These are phyloP conservation scores for Diplosoma virens DNA, from an alignment of 23 tunicate genomes.

Conservation along the genomic window DNA sequence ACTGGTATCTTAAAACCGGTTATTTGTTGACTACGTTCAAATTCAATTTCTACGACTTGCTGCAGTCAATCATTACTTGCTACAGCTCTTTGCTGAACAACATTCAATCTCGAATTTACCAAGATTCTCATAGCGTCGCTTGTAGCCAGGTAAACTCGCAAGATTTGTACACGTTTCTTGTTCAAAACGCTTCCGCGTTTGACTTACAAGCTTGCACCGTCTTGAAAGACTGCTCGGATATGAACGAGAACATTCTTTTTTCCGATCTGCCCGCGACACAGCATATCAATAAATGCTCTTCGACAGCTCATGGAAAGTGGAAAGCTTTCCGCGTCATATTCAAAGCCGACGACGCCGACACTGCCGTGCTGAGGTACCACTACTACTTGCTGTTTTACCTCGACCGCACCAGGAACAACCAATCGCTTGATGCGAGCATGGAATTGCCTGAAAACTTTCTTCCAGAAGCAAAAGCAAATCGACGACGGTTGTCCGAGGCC, in stretches of 20 bases:
- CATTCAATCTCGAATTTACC: conserved; percentile 18
- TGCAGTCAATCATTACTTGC: conserved; percentile 24
- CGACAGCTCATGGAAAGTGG: conserved; percentile 3
- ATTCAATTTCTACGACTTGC: conserved; percentile 32
- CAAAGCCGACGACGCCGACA: background rate
- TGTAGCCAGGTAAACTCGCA: conserved; percentile 26
- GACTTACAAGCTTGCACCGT: background rate
- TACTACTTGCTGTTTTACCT: conserved; percentile 37
- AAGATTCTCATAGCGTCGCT: background rate
- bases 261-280: background rate
- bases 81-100: conserved; percentile 22
- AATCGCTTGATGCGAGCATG: background rate
- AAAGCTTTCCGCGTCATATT: conserved; percentile 10
- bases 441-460: background rate
- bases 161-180: conserved; percentile 29
- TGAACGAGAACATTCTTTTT: conserved; percentile 5
- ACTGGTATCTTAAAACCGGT: conserved; percentile 30
- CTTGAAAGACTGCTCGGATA: background rate
- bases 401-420: background rate
- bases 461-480: background rate
- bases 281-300: conserved; percentile 12
- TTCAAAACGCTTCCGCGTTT: conserved; percentile 10
- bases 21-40: conserved; percentile 25
- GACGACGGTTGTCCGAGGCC: conserved; percentile 31
- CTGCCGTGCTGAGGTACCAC: background rate